Conservation (phyloP, 1,140 invertebrate genomes). For the Battus philenor region DNA sequence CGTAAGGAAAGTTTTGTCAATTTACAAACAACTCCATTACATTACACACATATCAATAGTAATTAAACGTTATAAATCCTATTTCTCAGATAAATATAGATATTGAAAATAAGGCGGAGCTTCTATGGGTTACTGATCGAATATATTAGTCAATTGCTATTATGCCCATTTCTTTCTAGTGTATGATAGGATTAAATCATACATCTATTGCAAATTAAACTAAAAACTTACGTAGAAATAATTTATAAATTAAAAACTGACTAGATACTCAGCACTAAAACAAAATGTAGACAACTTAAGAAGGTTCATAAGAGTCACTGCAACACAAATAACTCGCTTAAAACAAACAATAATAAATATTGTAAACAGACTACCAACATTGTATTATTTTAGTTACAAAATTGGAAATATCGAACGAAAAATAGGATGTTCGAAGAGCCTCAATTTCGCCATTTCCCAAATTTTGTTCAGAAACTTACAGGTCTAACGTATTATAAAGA, state of each 20-base stretch:
- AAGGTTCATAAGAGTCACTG: conserved; percentile 39
- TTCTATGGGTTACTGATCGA: no score
- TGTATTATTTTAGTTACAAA: conserved; percentile 49
- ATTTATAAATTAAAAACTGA: conserved; percentile 40
- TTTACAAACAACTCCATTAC: no score
- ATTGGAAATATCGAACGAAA: conserved; percentile 43
- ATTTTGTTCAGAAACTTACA: conserved; percentile 38
- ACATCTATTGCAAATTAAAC: conserved; percentile 15
- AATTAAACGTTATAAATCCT: background rate
- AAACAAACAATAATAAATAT: conserved; percentile 30
- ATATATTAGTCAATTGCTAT: no score
- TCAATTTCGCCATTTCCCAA: conserved; percentile 69
- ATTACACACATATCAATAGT: no score
- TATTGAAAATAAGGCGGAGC: conserved; percentile 3
- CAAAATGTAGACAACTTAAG: conserved; percentile 42
- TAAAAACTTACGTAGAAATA: conserved; percentile 37
- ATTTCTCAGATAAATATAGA: conserved; percentile 13
- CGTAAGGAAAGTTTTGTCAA: no score
- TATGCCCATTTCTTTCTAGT: no score
- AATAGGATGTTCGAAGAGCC: conserved; percentile 46
- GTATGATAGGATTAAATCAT: no score
- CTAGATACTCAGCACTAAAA: conserved; percentile 34
- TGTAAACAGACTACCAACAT: conserved; percentile 31
- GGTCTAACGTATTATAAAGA: no score
- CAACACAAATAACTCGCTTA: conserved; percentile 27